A percentile compares a stretch with the other conserved stretches of the same genome.
These are phyloP conservation scores for Pangasianodon hypophthalmus DNA, from an alignment of 2,113 vertebrate species.

Conservation along the genomic window DNA sequence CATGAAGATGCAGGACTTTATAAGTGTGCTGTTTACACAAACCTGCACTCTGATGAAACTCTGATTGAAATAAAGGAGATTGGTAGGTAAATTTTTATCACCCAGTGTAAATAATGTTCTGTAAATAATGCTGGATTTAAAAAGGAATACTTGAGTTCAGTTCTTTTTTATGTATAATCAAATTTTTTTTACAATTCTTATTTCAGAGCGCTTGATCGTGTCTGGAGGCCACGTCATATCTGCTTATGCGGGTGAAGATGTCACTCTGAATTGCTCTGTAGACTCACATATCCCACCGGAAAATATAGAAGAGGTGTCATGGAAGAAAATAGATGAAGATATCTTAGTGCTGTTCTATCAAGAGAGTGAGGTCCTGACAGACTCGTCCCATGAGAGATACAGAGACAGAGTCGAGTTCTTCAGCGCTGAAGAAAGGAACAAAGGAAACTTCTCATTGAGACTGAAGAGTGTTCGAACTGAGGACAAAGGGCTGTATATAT, in stretches of 20 bases:
- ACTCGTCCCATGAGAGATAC: not conserved
- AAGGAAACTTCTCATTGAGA: constrained; percentile 25
- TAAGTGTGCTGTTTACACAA: constrained; percentile 22
- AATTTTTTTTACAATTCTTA: not conserved
- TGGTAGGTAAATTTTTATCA: not conserved
- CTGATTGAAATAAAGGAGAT: constrained; percentile 7
- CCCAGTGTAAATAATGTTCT: not conserved
- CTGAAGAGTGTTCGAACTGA: not conserved
- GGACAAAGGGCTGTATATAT: constrained; percentile 19
- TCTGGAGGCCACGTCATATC: constrained; percentile 19
- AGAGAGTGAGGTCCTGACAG: not conserved
- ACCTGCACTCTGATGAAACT: not conserved
- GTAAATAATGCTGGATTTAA: not conserved
- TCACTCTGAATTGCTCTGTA: constrained; percentile 37
- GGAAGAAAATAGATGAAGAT: constrained; percentile 5
- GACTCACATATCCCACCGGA: not conserved
- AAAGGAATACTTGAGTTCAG: not conserved
- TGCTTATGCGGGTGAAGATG: constrained; percentile 5
- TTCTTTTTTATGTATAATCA: no score
- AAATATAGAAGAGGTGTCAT: constrained; percentile 1
- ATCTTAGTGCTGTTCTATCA: constrained; percentile 22
- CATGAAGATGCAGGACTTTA: constrained; percentile 8
- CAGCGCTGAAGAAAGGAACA: constrained; percentile 12
- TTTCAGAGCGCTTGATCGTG: constrained; percentile 16
- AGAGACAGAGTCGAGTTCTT: not conserved